Base-by-base conservation (phyloP, 1,140 invertebrate genomes). In the Pissodes strobi region DNA sequence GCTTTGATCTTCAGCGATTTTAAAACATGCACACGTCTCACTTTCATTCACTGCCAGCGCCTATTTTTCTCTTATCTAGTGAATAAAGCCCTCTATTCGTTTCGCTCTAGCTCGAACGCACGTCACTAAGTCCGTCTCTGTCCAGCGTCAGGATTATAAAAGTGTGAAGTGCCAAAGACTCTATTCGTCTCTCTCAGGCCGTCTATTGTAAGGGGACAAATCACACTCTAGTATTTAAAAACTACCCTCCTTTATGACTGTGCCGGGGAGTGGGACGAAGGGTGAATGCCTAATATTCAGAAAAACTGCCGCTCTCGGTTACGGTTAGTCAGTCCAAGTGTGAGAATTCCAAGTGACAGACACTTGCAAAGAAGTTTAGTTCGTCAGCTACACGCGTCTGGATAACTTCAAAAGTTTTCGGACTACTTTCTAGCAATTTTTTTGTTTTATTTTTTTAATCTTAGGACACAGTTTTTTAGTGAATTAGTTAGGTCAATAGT, bases 231-330 rank as follows among this genome's bases (percentile, higher is more conserved):
- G 69, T 71, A 70, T 76, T 70, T 77, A 78, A 78, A 78, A 78
- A 78, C 74, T 78, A 73, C 76, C 77, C 76, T 76, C 75, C 76
- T 77, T 75, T 66, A 72, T 66, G 71, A 64, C 58, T 52, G 66
- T 23, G 45, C 39, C 37, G 60, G 64, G 69, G 64, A 57, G 65
- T 49, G 38, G 57, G 22, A 56, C 17, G 45, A 58, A 59, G 52
- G 62, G 43, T 34, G 39, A 27, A 25, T 4, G 38, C 15, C 60
- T 66, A 66, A 66, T 66, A 66, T 56, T 61, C 58, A n/a, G 46
- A 72, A 72, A 74, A 72, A 64, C 63, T 68, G 64, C 51, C 52
- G 56, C 23, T 27, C 27, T 55, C 8, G 18, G 52, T 53, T 37
- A 34, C 9, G 1, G n/a, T 9, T 21, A 52, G 17, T 67, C 68